phyloP scores from a whole-genome alignment of 1,140 invertebrate genomes.

The Bombus sibiricus region DNA sequence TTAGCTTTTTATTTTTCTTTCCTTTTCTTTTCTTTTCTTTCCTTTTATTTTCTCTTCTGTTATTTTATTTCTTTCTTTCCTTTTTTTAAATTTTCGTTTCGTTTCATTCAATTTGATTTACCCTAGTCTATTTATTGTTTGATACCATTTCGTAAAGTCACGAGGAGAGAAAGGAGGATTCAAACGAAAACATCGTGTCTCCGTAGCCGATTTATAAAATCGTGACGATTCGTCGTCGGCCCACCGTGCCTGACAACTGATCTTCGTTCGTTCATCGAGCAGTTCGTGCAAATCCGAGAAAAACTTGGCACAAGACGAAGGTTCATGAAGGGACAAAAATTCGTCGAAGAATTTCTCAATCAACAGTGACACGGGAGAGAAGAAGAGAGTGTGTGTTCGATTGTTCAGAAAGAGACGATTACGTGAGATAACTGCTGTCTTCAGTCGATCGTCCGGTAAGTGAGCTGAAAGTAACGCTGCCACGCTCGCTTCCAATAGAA shows the following conservation, averaged over 20 bases:
- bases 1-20: background rate
- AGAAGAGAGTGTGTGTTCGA: conserved; percentile 10
- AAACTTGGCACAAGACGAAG: background rate
- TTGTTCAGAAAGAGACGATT: conserved; percentile 3
- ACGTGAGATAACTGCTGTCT: conserved; percentile 1
- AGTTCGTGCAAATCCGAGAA: background rate
- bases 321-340: background rate
- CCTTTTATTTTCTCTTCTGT: too few relatives aligned
- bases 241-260: background rate
- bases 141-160: background rate
- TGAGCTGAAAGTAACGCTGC: conserved; percentile 32
- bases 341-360: too few relatives aligned
- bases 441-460: conserved; percentile 32
- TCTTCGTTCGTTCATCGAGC: background rate
- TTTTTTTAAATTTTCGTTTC: too few relatives aligned
- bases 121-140: too few relatives aligned
- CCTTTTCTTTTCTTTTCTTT: conserved; percentile 2
- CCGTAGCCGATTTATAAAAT: background rate
- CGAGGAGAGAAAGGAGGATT: background rate
- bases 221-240: background rate
- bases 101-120: background rate
- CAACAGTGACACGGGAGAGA: background rate
- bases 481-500: background rate
- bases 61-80: background rate
- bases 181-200: background rate